Evolutionary conservation across 2,888 invertebrate species (phyloP).

Genomic region (Parthenolecanium corni): DNA sequence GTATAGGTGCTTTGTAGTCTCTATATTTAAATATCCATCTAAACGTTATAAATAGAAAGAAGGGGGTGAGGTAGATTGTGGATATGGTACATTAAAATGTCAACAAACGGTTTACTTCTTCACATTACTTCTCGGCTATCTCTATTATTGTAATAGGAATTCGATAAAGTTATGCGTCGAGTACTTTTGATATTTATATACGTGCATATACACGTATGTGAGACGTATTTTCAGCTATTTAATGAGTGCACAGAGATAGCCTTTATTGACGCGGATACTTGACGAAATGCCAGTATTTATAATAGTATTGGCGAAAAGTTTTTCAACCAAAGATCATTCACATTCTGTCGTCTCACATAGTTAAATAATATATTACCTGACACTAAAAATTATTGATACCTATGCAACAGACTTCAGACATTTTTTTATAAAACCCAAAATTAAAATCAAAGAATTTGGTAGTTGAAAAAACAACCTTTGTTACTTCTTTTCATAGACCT

Average conservation of each 20-base stretch:
- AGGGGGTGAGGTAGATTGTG: background rate
- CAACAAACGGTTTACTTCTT: constrained; percentile 5
- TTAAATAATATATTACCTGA: too few species aligned
- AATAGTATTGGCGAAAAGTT: too few species aligned
- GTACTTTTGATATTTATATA: background rate
- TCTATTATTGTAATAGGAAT: constrained; percentile 17
- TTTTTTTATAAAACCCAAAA: too few species aligned
- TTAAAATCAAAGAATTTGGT: too few species aligned
- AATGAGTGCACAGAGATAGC: too few species aligned
- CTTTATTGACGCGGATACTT: background rate
- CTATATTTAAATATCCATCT: constrained; percentile 12
- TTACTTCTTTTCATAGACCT: too few species aligned
- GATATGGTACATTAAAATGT: constrained; percentile 18
- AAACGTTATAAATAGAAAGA: background rate
- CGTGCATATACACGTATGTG: background rate
- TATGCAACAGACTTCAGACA: too few species aligned
- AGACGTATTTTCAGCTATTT: background rate
- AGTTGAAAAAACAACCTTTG: too few species aligned
- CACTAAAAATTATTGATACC: too few species aligned
- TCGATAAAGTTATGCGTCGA: constrained; percentile 10
- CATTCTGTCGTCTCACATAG: too few species aligned
- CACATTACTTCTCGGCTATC: background rate
- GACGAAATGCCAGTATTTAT: constrained; percentile 13
- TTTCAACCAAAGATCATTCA: too few species aligned
- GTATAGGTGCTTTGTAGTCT: background rate